Base-by-base conservation (phyloP, 2,113 vertebrate genomes). In the Centrocercus urophasianus region DNA sequence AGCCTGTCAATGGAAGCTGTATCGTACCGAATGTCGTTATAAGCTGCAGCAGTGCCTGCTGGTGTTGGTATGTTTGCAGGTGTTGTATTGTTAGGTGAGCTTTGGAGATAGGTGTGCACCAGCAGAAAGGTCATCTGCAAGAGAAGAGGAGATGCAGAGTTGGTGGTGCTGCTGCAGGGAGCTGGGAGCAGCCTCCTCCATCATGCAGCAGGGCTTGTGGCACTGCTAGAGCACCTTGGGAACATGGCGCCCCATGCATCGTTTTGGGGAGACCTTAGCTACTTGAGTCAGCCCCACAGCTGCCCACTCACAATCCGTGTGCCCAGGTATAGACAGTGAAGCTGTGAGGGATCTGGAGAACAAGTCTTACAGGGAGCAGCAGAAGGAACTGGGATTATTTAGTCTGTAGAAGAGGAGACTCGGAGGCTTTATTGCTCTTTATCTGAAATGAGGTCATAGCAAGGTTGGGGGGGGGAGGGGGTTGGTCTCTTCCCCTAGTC, bases 241-340 rank as follows among this genome's bases (percentile, higher is more conserved):
- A 66, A 17, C 3, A 1, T 14, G 0, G 0, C 60, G 64, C 20
- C n/a, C 13, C 42, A 47, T 0, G 0, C 22, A 28, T 3, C 16
- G 36, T 86, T 72, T 22, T 0, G 2, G 48, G 10, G 38, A 73
- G 48, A 19, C 30, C 16, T 16, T 38, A 48, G 60, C 6, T 45
- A 43, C 52, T 28, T 10, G 21, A 52, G 38, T 42, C 54, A 73
- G 38, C 45, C 60, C 28, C 40, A 28, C 2, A 6, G 25, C 34
- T n/a, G 25, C 64, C 38, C 59, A 36, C 52, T 69, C 32, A 76
- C 25, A 20, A 6, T 12, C 6, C 11, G 5, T 24, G 11, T 48
- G 47, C 21, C 47, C 47, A 47, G 20, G 20, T 20, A 47, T 10
- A 47, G 47, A 20, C 47, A 47, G 3, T 21, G 47, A 21, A 47